phyloP scores from a whole-genome alignment of 64 coral and sea anemone species.

The Porites lutea region DNA sequence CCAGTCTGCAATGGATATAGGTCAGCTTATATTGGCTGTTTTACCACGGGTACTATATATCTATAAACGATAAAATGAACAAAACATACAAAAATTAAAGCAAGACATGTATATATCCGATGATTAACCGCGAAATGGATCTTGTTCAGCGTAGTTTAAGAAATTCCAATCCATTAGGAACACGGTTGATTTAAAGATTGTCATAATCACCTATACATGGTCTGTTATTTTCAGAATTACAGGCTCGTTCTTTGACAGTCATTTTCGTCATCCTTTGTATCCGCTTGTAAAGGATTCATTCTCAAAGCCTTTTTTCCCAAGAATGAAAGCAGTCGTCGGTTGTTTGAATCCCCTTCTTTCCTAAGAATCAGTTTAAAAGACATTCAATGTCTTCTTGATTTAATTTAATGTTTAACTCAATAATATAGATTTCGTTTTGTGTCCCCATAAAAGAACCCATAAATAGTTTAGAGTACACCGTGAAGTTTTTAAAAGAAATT shows the following conservation, averaged over 20 bases:
- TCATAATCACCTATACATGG: background rate
- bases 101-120: constrained; percentile 57
- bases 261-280: background rate
- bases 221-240: background rate
- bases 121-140: constrained; percentile 64
- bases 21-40: constrained; percentile 32
- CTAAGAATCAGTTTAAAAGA: background rate
- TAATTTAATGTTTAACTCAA: constrained; percentile 59
- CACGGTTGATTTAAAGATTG: constrained; percentile 56
- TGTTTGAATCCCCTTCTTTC: background rate
- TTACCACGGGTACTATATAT: constrained; percentile 47
- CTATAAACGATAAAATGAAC: constrained; percentile 40
- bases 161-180: constrained; percentile 46
- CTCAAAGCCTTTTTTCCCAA: background rate
- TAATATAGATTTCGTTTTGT: constrained; percentile 49
- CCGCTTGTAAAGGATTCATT: background rate
- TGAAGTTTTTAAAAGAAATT: constrained; percentile 61
- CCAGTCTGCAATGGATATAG: background rate
- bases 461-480: constrained; percentile 42
- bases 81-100: constrained; percentile 54
- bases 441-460: constrained; percentile 6
- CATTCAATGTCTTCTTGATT: constrained; percentile 17
- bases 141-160: constrained; percentile 48
- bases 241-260: background rate
- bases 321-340: background rate